A percentile compares a stretch with the other conserved stretches of the same genome.
Conservation (phyloP, 1,140 invertebrate genomes). For the Hydropsyche tenuis region DNA sequence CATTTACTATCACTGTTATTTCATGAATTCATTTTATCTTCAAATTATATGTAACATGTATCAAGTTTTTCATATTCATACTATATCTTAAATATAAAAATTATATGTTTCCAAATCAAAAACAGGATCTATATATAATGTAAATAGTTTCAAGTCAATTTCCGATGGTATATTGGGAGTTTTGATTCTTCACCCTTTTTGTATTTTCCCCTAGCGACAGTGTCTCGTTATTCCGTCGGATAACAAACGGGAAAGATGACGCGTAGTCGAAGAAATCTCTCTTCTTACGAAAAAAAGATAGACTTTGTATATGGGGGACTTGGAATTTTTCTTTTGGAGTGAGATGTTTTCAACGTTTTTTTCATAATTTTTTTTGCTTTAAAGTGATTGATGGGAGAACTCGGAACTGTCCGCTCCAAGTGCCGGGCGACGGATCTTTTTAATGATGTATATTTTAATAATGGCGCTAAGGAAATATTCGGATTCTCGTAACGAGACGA, state of each 20-base stretch:
- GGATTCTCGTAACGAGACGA: conserved; percentile 27
- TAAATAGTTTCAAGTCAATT: too few relatives aligned
- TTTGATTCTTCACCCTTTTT: not conserved
- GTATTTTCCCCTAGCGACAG: not conserved
- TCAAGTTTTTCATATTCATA: too few relatives aligned
- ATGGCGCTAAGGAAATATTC: conserved; percentile 29
- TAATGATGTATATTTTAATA: conserved; percentile 39
- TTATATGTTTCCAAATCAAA: too few relatives aligned
- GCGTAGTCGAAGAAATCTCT: not conserved
- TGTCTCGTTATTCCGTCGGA: conserved; percentile 10
- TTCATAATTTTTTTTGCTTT: not conserved
- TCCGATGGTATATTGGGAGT: too few relatives aligned
- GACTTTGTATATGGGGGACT: conserved; percentile 1
- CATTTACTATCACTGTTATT: too few relatives aligned
- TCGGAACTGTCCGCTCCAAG: conserved; percentile 37
- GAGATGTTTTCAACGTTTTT: conserved; percentile 37
- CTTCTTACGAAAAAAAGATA: not conserved
- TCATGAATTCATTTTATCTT: too few relatives aligned
- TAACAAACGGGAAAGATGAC: conserved; percentile 22
- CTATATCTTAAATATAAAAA: too few relatives aligned
- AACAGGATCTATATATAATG: too few relatives aligned
- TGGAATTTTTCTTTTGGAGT: not conserved
- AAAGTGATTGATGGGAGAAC: conserved; percentile 36
- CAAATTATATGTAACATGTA: too few relatives aligned
- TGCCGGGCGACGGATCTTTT: conserved; percentile 14